Evolutionary conservation across 1,140 invertebrate species (phyloP).

Genomic region (Teleogryllus occipitalis): DNA sequence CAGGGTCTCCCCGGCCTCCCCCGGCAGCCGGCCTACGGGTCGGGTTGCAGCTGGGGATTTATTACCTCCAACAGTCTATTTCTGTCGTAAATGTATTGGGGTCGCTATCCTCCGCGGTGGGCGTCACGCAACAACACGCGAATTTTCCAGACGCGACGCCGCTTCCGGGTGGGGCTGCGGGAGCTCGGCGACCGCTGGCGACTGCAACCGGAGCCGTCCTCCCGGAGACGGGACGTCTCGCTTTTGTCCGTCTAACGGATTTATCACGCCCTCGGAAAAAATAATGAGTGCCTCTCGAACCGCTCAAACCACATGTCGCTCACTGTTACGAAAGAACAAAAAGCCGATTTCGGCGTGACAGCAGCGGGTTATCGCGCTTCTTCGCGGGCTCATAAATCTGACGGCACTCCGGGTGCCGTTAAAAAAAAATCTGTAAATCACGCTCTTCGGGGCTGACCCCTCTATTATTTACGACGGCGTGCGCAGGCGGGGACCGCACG

Average conservation of each 20-base stretch:
- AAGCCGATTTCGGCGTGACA: neutral
- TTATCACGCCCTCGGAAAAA: neutral
- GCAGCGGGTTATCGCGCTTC: neutral
- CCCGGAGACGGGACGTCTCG: neutral
- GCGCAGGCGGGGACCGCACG: neutral
- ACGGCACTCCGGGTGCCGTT: neutral
- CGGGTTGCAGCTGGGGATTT: neutral
- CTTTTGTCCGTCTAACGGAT: neutral
- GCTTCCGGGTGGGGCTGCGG: neutral
- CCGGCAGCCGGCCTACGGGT: neutral
- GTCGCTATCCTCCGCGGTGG: neutral
- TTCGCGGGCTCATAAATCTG: neutral
- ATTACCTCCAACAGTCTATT: neutral
- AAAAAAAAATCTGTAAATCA: slow-evolving; percentile 6
- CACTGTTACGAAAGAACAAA: neutral
- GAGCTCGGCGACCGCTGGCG: too few species aligned
- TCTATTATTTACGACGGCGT: neutral
- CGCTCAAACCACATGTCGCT: neutral
- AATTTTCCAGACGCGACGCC: neutral
- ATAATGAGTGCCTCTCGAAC: neutral
- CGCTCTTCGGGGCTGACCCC: neutral
- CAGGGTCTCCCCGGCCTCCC: neutral
- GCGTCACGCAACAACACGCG: neutral
- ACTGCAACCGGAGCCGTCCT: too few species aligned
- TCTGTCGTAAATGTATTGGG: neutral